These are phyloP conservation scores for Acanthisitta chloris DNA, from an alignment of 2,113 vertebrate genomes.

Conservation along the genomic window DNA sequence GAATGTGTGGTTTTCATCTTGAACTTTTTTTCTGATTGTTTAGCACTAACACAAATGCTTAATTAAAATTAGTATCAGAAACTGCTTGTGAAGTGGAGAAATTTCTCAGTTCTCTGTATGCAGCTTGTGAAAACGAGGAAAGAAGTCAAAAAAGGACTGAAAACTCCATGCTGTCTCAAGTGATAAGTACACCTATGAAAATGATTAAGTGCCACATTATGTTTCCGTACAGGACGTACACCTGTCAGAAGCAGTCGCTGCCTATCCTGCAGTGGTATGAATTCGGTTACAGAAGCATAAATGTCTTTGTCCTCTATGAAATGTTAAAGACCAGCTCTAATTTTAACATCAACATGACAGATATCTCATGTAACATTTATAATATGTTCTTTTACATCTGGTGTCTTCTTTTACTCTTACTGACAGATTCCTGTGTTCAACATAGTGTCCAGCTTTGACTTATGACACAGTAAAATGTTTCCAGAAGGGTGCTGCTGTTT, in stretches of 20 bases:
- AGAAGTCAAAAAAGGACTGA: not conserved
- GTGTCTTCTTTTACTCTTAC: not conserved
- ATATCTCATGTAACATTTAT: not conserved
- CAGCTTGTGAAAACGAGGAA: not conserved
- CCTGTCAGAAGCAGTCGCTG: not conserved
- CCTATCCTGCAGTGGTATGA: not conserved
- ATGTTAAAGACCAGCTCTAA: not conserved
- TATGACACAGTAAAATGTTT: not conserved
- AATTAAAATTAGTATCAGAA: not conserved
- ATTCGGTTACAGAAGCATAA: not conserved
- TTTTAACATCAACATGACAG: not conserved
- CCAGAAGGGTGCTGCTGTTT: not conserved
- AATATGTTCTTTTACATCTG: not conserved
- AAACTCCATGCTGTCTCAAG: not conserved
- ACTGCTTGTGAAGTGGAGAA: not conserved
- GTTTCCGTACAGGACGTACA: rapidly evolving
- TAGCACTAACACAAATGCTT: not conserved
- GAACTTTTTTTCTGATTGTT: not conserved
- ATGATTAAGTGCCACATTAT: not conserved
- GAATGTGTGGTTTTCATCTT: not conserved
- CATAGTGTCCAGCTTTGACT: not conserved
- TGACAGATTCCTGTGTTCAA: not conserved
- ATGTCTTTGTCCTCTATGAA: not conserved
- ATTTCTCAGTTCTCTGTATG: not conserved
- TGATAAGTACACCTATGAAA: not conserved